phyloP scores from a whole-genome alignment of 1,140 invertebrate species.

The Diachasma alloeum region DNA sequence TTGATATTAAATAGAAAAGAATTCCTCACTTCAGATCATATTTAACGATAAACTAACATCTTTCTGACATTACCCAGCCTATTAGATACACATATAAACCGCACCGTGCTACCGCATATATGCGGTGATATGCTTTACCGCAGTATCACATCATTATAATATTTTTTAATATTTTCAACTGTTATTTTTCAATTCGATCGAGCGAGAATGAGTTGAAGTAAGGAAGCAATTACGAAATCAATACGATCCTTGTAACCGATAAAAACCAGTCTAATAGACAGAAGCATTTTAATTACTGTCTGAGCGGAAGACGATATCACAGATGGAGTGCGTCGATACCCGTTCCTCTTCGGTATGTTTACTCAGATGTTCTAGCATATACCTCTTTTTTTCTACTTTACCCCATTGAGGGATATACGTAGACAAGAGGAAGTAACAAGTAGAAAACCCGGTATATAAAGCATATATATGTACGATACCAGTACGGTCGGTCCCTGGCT shows the following conservation, averaged over 20 bases:
- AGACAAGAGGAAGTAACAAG: not conserved
- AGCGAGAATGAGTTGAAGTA: not conserved
- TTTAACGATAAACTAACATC: too few species aligned
- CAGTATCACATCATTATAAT: not conserved
- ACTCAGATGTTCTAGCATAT: not conserved
- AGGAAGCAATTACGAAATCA: not conserved
- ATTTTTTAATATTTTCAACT: not conserved
- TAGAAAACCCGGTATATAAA: not conserved
- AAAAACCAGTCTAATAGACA: not conserved
- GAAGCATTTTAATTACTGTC: slow-evolving; percentile 4
- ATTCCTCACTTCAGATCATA: not conserved
- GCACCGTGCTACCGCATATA: too few species aligned
- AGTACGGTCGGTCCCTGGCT: slow-evolving; percentile 9
- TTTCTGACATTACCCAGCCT: too few species aligned
- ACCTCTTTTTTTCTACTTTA: not conserved
- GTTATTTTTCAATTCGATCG: not conserved
- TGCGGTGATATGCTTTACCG: too few species aligned
- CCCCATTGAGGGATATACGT: not conserved
- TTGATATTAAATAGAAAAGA: not conserved
- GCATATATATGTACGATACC: not conserved
- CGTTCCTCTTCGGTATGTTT: not conserved
- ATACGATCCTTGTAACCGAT: not conserved
- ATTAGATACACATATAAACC: too few species aligned
- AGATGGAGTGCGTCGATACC: slow-evolving; percentile 5
- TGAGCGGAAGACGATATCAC: not conserved